Evolutionary conservation across 2,113 vertebrate species (phyloP).

Genomic region (Esox niger): DNA sequence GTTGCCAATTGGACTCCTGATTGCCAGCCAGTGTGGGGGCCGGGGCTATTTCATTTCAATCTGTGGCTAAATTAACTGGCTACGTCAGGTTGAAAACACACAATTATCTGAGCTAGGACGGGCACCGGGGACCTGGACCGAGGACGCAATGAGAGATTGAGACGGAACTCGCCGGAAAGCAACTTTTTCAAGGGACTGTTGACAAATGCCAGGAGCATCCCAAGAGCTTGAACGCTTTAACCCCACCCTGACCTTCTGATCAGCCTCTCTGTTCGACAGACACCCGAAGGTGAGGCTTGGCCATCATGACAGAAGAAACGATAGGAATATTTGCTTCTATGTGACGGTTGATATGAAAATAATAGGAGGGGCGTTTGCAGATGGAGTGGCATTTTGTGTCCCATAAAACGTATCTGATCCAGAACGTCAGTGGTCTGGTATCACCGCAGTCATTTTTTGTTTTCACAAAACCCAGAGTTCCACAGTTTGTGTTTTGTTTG

Average conservation of each 20-base stretch:
- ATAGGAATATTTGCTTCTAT: no score
- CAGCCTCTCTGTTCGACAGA: not conserved
- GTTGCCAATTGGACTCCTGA: slow-evolving; percentile 86
- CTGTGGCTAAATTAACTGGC: slow-evolving; percentile 86
- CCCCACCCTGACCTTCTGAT: not conserved
- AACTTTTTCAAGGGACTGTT: not conserved
- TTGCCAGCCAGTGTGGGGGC: slow-evolving; percentile 81
- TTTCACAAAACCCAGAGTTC: not conserved
- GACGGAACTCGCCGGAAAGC: slow-evolving; percentile 35
- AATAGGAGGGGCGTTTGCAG: no score
- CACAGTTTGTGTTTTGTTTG: not conserved
- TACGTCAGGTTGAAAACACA: slow-evolving; percentile 79
- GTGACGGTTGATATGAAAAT: no score
- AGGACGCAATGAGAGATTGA: slow-evolving; percentile 64
- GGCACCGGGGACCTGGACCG: slow-evolving; percentile 68
- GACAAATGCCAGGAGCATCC: not conserved
- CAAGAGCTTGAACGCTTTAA: not conserved
- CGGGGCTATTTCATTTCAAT: slow-evolving; percentile 85
- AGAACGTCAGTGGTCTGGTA: no score
- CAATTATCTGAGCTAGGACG: slow-evolving; percentile 80
- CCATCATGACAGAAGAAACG: no score
- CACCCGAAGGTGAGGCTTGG: no score
- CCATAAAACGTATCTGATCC: no score
- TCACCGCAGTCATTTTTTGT: no score
- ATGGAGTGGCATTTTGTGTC: no score